Base-by-base conservation (phyloP, 2,888 invertebrate genomes). In the Temnothorax rugatulus region DNA sequence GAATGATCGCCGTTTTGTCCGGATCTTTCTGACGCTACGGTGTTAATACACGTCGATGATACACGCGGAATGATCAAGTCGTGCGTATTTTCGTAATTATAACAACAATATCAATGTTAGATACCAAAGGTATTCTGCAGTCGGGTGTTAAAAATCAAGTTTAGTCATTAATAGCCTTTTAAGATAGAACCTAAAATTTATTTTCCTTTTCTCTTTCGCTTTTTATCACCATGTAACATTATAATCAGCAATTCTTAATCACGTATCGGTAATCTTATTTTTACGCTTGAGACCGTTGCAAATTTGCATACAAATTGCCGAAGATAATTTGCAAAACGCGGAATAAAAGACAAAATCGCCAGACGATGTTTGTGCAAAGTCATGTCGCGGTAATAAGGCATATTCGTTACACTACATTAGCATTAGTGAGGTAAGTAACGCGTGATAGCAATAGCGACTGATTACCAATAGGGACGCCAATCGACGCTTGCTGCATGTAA, bases 381-480 rank as follows among this genome's bases (percentile, higher is more conserved):
- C 25, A 9, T 38, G 38, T 25, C 57, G 66, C 47, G 47, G 15
- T 54, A 54, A 73, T 18, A 41, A 57, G 5, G 41, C 11, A 5
- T 73, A 54, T 44, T 57, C 21, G 71, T 71, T 57, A 41, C 73
- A 25, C 57, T 57, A 73, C 73, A 57, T 73, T 41, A 68, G 15
- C 15, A 7, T 38, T 71, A 71, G 41, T 9, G 34, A 52, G 52
- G 54, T 77, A 77, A 77, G 54, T 77, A 77, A 77, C 18, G 34
- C 9, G 8, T 38, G 38, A 29, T 47, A 9, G 41, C 25, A 57
- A 25, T 38, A 64, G 34, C 11, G 38, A 57, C 1, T 63, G 34
- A 38, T 52, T 50, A 52, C 13, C 18, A 38, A n/a, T 38, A 38
- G 66, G 13, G 21, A 7, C 29, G 29, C 29, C 29, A 29, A 75